Evolutionary conservation across 1,140 invertebrate species (phyloP), one percentile per base, ranked within the genome.

Genomic region (Drosophila obscura): DNA sequence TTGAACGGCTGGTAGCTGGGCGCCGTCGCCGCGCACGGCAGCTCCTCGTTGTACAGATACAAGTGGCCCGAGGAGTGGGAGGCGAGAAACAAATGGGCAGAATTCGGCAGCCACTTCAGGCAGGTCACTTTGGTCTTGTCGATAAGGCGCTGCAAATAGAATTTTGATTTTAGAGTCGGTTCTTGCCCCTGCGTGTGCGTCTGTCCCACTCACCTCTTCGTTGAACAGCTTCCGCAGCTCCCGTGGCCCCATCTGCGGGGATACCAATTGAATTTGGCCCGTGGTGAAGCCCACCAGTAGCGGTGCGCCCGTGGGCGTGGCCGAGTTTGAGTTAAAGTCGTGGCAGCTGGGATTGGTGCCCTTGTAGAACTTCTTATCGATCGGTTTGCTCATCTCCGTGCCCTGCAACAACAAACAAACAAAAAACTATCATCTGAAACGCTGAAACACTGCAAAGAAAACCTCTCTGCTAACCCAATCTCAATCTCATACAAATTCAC

Each of bases 101-200:
- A 98, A 52, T 96, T 96, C 15, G 98, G 99, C 64, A 99, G 95
- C 98, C 98, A 99, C 90, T 96, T 96, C 85, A 99, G 96, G 92
- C 98, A 99, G n/a, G 99, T 99, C 73, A 99, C 98, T 93, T 97
- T 96, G 58, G 96, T 98, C 93, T 99, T 99, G 92, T 99, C 99
- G 91, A 99, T 99, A 84, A 98, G 93, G 92, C 98, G 96, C 97
- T 98, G 44, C 11, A 41, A 15, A 22, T 7, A 7, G 16, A 51
- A 26, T 5, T n/a, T 0, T 43, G 15, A 67, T 26, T 2, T 13
- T 13, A 13, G 1, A 39, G 13, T 39, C 35, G 43, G 45, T 53
- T 51, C 0, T 19, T 3, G 24, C 13, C 3, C 2, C 4, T 8
- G 28, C 5, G 0, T 50, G 5, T 7, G 28, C 5, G 0, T 50